Base-by-base conservation (phyloP, 2,113 vertebrate species). In the Callocephalon fimbriatum region DNA sequence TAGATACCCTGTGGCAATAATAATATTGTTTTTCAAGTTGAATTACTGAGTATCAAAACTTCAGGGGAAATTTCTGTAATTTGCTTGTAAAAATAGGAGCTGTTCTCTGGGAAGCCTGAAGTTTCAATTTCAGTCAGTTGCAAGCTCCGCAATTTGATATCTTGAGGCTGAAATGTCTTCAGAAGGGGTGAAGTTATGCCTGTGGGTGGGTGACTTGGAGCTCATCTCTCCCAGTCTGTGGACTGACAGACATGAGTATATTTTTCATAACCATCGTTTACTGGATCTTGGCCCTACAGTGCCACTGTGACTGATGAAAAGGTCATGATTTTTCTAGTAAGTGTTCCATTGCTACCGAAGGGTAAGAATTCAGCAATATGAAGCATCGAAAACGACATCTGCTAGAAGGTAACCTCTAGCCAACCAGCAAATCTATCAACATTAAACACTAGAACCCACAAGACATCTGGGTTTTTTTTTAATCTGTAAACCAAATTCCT, bases 361-460 rank as follows among this genome's bases (percentile, higher is more conserved):
- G 77, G 73, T 81, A 84, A 67, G 70, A 85, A 87, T 91, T 51
- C 70, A 85, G 77, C 54, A 78, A 44, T 56, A 75, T 62, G 83
- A 93, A 89, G 83, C 77, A 93, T 68, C 2, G 3, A 63, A 95
- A 84, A 67, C 1, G 76, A 89, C 89, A 93, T 94, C 73, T 94
- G 83, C 89, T 91, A 25, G 91, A 87, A 95, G 47, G 80, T 72
- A 95, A 89, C 56, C 63, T 89, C 84, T 75, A 75, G 85, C 74
- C 67, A 97, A 93, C 94, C 94, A 94, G 94, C 73, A 94, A 89
- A 87, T 87, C 65, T 86, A 85, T 96, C 91, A 84, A 71, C 62
- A 91, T 87, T 91, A 94, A 94, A 78, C 32, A 81, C 23, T 45
- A 51, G 35, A 95, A 66, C 20, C 20, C 47, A 31, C 42, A 42